Evolutionary conservation across 2,113 vertebrate species (phyloP).

Genomic region (Actenoides hombroni): DNA sequence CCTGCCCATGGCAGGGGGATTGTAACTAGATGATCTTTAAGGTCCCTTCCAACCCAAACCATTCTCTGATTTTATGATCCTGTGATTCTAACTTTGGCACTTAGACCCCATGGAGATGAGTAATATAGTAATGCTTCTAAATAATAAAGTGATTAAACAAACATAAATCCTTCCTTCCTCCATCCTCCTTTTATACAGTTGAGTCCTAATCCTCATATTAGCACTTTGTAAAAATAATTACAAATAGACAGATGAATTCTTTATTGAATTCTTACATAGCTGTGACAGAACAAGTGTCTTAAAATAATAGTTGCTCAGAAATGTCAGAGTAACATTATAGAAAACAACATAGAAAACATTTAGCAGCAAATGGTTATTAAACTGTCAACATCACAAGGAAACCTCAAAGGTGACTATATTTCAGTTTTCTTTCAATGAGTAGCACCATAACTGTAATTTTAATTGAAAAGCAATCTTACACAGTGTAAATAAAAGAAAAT

Average conservation of each 20-base stretch:
- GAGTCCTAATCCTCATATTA: background rate
- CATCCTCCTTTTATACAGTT: background rate
- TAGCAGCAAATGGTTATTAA: constrained; percentile 18
- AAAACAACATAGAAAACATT: background rate
- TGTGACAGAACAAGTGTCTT: background rate
- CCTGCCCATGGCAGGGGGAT: no score
- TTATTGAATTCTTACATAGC: background rate
- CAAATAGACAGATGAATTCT: background rate
- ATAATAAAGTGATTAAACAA: background rate
- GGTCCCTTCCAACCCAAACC: no score
- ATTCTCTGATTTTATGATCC: no score
- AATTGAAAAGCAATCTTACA: constrained; percentile 43
- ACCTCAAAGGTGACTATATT: background rate
- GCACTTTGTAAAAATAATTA: background rate
- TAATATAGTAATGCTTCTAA: background rate
- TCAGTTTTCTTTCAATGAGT: constrained; percentile 4
- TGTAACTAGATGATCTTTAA: no score
- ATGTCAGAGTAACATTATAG: background rate
- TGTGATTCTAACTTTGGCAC: background rate
- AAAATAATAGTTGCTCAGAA: constrained; percentile 7
- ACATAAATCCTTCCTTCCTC: background rate
- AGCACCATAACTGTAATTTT: background rate
- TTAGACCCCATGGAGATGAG: background rate
- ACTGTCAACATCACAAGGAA: constrained; percentile 21
- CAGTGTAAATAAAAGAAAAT: constrained; percentile 11